A percentile compares a stretch with the other conserved stretches of the same genome.
Conservation (phyloP, 2,113 vertebrate species). For the Microcebus murinus region DNA sequence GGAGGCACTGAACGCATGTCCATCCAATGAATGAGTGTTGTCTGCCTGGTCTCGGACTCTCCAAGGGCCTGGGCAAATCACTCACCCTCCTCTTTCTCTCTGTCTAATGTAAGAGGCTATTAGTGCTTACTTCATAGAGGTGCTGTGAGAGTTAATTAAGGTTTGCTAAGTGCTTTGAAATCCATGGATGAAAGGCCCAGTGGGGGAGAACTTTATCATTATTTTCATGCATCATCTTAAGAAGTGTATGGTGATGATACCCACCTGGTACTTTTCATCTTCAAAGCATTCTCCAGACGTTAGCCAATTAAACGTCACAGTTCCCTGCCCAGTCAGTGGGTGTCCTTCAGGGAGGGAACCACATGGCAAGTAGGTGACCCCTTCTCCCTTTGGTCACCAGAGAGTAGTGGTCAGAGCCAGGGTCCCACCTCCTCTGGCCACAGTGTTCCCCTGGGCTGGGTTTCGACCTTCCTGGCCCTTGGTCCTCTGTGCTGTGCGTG, state of each 20-base stretch:
- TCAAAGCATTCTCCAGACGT: conserved; percentile 76
- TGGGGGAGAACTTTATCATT: conserved; percentile 77
- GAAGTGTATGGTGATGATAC: conserved; percentile 70
- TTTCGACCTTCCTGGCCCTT: too few species aligned
- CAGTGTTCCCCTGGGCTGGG: fast-evolving
- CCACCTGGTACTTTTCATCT: conserved; percentile 78
- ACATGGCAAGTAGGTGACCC: background rate
- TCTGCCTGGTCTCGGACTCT: background rate
- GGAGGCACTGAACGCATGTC: fast-evolving
- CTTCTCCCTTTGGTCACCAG: background rate
- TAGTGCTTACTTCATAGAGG: conserved; percentile 76
- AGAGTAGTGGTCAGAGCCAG: background rate
- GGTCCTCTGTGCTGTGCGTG: background rate
- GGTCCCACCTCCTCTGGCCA: background rate
- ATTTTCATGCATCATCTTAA: conserved; percentile 74
- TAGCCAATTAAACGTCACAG: conserved; percentile 74
- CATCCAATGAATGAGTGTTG: background rate
- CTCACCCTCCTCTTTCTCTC: conserved; percentile 16
- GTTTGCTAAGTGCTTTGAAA: conserved; percentile 79
- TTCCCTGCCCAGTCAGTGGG: conserved; percentile 50
- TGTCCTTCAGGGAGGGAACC: conserved; percentile 56
- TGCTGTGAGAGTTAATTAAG: conserved; percentile 78
- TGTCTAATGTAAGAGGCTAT: conserved; percentile 66
- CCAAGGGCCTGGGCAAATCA: conserved; percentile 50
- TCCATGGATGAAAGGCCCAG: conserved; percentile 76